Percentiles rank a stretch among this genome's conserved stretches.
phyloP scores from a whole-genome alignment of 1,140 invertebrate species.

The Melanaphis sacchari region DNA sequence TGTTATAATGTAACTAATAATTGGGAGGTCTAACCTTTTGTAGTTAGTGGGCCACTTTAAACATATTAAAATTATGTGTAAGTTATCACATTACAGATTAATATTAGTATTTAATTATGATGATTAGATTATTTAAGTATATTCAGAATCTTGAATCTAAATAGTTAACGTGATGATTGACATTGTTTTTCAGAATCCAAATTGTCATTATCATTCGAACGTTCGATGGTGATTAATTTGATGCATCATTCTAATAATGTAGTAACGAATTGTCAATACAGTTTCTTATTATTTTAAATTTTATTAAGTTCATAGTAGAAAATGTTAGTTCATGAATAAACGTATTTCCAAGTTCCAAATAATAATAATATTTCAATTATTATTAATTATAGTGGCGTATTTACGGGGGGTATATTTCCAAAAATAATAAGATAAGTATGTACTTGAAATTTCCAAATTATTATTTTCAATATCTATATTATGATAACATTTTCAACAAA shows the following conservation, averaged over 20 bases:
- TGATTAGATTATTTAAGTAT: too few species aligned
- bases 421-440: too few species aligned
- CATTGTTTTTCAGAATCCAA: slow-evolving; percentile 40
- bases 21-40: neutral
- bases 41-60: neutral
- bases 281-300: slow-evolving; percentile 24
- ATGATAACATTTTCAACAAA: too few species aligned
- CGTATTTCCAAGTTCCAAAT: neutral
- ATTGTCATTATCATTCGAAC: neutral
- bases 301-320: slow-evolving; percentile 22
- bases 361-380: slow-evolving; percentile 1
- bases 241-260: slow-evolving; percentile 1
- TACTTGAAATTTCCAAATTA: too few species aligned
- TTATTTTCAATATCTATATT: too few species aligned
- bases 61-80: neutral
- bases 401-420: too few species aligned
- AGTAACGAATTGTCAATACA: neutral
- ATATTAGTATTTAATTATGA: too few species aligned
- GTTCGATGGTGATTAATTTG: too few species aligned
- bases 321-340: slow-evolving; percentile 9
- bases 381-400: too few species aligned
- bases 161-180: neutral
- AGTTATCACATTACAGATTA: neutral
- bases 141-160: too few species aligned
- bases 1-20: too few species aligned